Evolutionary conservation across 1,140 invertebrate species (phyloP).

Genomic region (Episyrphus balteatus): DNA sequence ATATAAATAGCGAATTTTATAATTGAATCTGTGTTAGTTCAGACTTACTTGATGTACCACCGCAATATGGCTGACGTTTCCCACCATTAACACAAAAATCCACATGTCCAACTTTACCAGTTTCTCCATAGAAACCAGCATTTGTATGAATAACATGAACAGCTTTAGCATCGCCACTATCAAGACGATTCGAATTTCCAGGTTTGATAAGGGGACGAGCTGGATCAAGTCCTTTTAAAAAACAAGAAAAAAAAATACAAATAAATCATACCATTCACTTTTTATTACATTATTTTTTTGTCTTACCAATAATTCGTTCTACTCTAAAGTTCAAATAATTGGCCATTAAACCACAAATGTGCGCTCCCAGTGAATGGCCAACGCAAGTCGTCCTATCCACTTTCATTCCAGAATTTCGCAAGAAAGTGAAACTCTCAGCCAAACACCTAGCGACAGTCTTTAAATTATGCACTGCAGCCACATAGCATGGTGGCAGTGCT

Average conservation of each 20-base stretch:
- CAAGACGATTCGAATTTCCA: conserved; percentile 49
- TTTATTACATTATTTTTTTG: background rate
- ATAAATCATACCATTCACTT: background rate
- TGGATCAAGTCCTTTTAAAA: conserved; percentile 51
- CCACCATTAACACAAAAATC: conserved; percentile 70
- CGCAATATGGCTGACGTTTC: conserved; percentile 52
- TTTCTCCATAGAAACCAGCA: conserved; percentile 55
- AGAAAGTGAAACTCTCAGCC: conserved; percentile 37
- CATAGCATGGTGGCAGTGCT: conserved; percentile 41
- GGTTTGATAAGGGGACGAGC: conserved; percentile 53
- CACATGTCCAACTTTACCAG: conserved; percentile 51
- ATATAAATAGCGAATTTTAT: too few relatives aligned
- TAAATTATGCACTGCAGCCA: conserved; percentile 39
- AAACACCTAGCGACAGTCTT: conserved; percentile 41
- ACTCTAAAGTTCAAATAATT: conserved; percentile 52
- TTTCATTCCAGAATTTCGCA: conserved; percentile 44
- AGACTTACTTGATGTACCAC: conserved; percentile 47
- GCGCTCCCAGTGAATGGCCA: conserved; percentile 54
- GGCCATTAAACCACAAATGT: conserved; percentile 57
- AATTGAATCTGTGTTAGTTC: too few relatives aligned
- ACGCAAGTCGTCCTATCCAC: conserved; percentile 50
- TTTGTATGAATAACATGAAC: conserved; percentile 75
- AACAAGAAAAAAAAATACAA: background rate
- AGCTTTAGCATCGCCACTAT: conserved; percentile 59
- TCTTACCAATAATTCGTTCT: conserved; percentile 52